Evolutionary conservation across 2,888 invertebrate species (phyloP).

Genomic region (Escarpia spicata): DNA sequence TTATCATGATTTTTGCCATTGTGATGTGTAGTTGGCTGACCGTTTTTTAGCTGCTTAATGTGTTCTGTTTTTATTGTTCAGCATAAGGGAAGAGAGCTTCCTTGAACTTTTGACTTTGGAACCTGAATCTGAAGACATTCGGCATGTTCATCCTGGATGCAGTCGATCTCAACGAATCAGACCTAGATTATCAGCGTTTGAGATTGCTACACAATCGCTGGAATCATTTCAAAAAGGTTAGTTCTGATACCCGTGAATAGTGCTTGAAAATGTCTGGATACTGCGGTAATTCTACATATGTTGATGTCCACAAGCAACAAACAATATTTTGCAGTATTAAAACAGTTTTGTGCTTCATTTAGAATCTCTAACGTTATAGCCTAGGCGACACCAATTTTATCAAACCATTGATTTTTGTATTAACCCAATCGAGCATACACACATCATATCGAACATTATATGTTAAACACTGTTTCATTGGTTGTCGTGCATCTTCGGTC

Average conservation of each 20-base stretch:
- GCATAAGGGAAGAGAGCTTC: constrained; percentile 10
- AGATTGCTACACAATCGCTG: neutral
- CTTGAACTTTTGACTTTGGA: neutral
- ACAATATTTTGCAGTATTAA: neutral
- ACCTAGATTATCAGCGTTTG: neutral
- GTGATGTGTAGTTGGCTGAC: neutral
- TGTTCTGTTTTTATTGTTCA: neutral
- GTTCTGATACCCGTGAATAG: neutral
- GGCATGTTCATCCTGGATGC: neutral
- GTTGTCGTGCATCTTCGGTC: no score
- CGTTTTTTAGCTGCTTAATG: neutral
- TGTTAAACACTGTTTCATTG: no score
- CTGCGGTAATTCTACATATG: no score
- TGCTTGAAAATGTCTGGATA: neutral
- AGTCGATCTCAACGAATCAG: neutral
- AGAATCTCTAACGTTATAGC: no score
- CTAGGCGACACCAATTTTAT: no score
- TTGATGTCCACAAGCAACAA: no score
- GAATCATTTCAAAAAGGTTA: neutral
- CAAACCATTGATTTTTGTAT: no score
- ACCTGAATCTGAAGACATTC: neutral
- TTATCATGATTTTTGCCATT: neutral
- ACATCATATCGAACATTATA: no score
- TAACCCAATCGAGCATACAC: no score
- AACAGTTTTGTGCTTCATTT: no score